Percentiles rank a stretch among this genome's conserved stretches.
Evolutionary conservation across 2,113 vertebrate species (phyloP).

Genomic region (Enhydra lutris): DNA sequence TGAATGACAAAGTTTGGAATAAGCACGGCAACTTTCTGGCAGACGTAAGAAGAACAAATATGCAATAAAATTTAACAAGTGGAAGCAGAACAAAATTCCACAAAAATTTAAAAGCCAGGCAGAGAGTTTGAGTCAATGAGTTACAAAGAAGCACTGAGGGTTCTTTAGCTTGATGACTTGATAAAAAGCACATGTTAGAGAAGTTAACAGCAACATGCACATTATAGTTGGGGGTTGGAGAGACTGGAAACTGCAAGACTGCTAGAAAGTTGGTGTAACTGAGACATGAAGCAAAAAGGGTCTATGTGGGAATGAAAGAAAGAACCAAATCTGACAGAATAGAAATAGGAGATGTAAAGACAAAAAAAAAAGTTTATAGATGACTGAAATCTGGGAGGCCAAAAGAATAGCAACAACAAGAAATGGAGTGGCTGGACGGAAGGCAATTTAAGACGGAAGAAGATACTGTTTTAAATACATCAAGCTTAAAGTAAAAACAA

Average conservation of each 20-base stretch:
- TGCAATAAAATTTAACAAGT: background rate
- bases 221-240: background rate
- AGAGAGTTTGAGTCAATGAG: background rate
- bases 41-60: background rate
- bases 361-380: background rate
- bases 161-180: background rate
- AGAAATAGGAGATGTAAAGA: background rate
- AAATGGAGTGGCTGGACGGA: background rate
- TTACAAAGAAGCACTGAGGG: background rate
- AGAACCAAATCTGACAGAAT: background rate
- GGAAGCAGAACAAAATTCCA: slow-evolving; percentile 5
- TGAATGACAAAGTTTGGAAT: background rate
- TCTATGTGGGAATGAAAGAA: background rate
- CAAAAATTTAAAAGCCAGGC: background rate
- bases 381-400: background rate
- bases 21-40: background rate
- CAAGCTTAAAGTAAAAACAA: slow-evolving; percentile 15
- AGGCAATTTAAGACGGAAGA: background rate
- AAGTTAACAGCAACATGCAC: background rate
- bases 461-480: background rate
- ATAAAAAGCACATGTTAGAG: background rate
- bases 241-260: background rate
- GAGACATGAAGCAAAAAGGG: background rate
- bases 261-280: background rate
- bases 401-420: background rate